These are phyloP conservation scores for Meloidogyne floridensis DNA, from an alignment of 1,140 invertebrate genomes.

Conservation along the genomic window DNA sequence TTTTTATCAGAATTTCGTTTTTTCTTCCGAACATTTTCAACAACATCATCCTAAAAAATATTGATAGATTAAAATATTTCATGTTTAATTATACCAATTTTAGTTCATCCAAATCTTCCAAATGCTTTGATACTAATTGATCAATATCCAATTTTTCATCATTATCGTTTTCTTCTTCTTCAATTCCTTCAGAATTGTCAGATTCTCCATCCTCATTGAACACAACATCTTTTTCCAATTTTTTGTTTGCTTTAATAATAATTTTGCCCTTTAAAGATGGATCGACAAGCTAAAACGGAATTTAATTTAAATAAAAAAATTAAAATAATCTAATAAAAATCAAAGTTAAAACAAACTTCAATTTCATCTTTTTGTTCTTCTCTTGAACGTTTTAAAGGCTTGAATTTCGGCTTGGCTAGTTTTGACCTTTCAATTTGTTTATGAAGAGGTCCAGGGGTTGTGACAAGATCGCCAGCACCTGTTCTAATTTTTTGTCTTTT, in stretches of 20 bases:
- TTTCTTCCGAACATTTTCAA: conserved; percentile 53
- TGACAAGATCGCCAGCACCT: conserved; percentile 48
- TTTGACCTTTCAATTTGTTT: conserved; percentile 48
- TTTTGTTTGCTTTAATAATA: conserved; percentile 11
- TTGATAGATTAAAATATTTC: conserved; percentile 39
- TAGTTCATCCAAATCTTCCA: conserved; percentile 34
- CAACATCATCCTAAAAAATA: conserved; percentile 44
- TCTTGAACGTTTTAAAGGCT: conserved; percentile 34
- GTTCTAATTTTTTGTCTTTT: conserved; percentile 48
- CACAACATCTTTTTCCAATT: conserved; percentile 39
- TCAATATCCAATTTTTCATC: conserved; percentile 34
- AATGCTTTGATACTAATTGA: conserved; percentile 26
- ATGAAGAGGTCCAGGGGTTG: conserved; percentile 43
- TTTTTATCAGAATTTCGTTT: conserved; percentile 45
- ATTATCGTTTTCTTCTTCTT: conserved; percentile 44
- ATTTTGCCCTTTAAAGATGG: not conserved
- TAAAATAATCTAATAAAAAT: not conserved
- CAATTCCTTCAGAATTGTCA: conserved; percentile 37
- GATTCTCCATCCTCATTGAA: conserved; percentile 20
- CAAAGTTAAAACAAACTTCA: conserved; percentile 15
- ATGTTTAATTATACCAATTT: conserved; percentile 39
- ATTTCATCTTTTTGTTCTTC: conserved; percentile 43
- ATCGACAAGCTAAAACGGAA: not conserved
- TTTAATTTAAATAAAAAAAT: conserved; percentile 3
- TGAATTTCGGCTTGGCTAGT: conserved; percentile 40